Percentiles rank a stretch among this genome's conserved stretches.
Evolutionary conservation across 2,797 vertebrate species (phyloP).

Genomic region (Gobionotothen gibberifrons): DNA sequence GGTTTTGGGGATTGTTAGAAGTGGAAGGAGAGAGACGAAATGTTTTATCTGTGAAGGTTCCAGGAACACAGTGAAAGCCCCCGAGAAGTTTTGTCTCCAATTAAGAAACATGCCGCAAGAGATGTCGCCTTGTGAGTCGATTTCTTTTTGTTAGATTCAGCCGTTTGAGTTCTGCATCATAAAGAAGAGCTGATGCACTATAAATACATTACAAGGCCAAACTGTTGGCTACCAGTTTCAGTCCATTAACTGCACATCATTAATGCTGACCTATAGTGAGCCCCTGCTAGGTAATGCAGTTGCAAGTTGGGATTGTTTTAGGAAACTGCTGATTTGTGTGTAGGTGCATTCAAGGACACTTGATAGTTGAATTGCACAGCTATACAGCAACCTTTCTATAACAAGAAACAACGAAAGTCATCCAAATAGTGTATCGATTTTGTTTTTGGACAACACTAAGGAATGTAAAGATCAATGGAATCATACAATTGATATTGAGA

Average conservation of each 20-base stretch:
- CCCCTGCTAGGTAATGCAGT: slow-evolving; percentile 2
- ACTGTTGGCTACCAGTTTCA: slow-evolving; percentile 12
- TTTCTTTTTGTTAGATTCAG: slow-evolving; percentile 6
- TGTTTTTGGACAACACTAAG: neutral
- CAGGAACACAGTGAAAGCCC: neutral
- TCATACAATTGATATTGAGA: neutral
- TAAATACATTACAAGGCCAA: slow-evolving; percentile 8
- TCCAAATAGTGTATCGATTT: neutral
- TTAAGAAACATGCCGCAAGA: slow-evolving; percentile 29
- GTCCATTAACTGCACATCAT: slow-evolving; percentile 24
- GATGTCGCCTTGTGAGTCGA: slow-evolving; percentile 19
- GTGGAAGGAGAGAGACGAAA: neutral
- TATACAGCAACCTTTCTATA: no score
- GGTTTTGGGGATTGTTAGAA: slow-evolving; percentile 20
- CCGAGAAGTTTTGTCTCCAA: slow-evolving; percentile 34
- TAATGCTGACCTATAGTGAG: slow-evolving; percentile 11
- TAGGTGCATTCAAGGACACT: slow-evolving; percentile 11
- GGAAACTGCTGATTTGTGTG: neutral
- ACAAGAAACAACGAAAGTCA: neutral
- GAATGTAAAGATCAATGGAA: neutral
- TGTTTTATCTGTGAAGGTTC: slow-evolving; percentile 38
- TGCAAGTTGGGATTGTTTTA: neutral
- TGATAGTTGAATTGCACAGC: neutral
- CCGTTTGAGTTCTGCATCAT: neutral
- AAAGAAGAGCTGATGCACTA: slow-evolving; percentile 6